Evolutionary conservation across 2,888 invertebrate species (phyloP), one percentile per base, ranked within the genome.

Genomic region (Galerucella calmariensis): DNA sequence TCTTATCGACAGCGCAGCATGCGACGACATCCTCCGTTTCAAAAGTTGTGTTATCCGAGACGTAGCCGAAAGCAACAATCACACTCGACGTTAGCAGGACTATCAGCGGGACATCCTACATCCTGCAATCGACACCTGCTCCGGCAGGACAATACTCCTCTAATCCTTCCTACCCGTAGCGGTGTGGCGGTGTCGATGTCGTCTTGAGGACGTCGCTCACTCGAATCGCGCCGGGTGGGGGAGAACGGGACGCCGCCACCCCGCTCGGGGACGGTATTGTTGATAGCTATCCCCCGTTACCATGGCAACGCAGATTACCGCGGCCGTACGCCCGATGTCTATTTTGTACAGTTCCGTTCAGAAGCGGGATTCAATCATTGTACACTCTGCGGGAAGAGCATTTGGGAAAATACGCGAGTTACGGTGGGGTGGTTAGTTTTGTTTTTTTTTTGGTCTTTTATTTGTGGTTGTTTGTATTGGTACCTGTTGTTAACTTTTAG

Each of bases 261-360:
- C 67, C 67, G 69, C 78, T 78, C 79, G 79, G 79, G 79, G 84
- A 83, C 84, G 84, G 85, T 85, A 86, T 87, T 87, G 86, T 87
- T 87, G 86, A 87, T 87, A 87, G 87, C 87, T 87, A 87, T 87
- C 87, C 87, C 87, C 84, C 86, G 87, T 87, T 87, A 85, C 87
- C 85, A 83, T 82, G 87, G 87, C 83, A 86, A 87, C 87, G 87
- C 86, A 87, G 87, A 87, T 87, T 87, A 87, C 87, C 87, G 78
- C 78, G 87, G 86, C 86, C 87, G 86, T 85, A 86, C 85, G 86
- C 87, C 87, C 87, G 87, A 87, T 88, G 87, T 87, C 88, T 88
- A 88, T 88, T 88, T 87, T 88, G 87, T 88, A 88, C 88, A 87
- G 82, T 82, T 85, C 46, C 74, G 53, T 82, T 27, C 80, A 83